A percentile compares a stretch with the other conserved stretches of the same genome.
phyloP scores from a whole-genome alignment of 2,113 vertebrate genomes.

The Apeltes quadracus region DNA sequence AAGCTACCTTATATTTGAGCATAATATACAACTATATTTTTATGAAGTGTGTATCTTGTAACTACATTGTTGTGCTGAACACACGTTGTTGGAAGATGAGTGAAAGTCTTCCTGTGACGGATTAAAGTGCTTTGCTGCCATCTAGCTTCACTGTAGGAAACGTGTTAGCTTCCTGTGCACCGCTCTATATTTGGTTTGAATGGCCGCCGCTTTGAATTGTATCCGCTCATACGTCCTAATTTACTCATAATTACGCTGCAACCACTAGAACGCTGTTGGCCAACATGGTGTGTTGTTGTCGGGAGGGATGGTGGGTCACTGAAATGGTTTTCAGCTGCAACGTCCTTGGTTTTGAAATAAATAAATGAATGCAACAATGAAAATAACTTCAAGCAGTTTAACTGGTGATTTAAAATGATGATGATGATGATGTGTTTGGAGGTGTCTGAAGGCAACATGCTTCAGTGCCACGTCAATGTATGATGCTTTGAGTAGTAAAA shows the following conservation, averaged over 20 bases:
- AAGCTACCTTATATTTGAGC: slow-evolving; percentile 42
- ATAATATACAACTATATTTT: slow-evolving; percentile 47
- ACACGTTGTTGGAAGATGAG: neutral
- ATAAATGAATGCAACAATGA: slow-evolving; percentile 33
- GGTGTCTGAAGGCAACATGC: neutral
- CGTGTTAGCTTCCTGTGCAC: slow-evolving; percentile 4
- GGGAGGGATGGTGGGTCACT: neutral
- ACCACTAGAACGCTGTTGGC: slow-evolving; percentile 29
- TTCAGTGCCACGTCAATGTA: neutral
- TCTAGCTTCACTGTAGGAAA: slow-evolving; percentile 51
- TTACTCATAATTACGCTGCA: slow-evolving; percentile 19
- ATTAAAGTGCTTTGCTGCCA: slow-evolving; percentile 63
- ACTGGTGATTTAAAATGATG: too few species aligned
- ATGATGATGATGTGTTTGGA: too few species aligned
- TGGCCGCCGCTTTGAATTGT: slow-evolving; percentile 1
- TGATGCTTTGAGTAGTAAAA: neutral
- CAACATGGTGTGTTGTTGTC: slow-evolving; percentile 15
- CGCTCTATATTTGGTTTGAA: neutral
- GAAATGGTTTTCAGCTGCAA: slow-evolving; percentile 23
- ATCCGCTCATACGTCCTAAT: slow-evolving; percentile 18
- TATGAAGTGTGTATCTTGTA: slow-evolving; percentile 52
- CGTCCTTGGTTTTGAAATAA: slow-evolving; percentile 13
- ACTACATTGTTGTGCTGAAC: neutral
- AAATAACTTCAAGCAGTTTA: slow-evolving; percentile 9
- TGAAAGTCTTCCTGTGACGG: slow-evolving; percentile 1